Evolutionary conservation across 1,140 invertebrate genomes (phyloP), one percentile per base, ranked within the genome.

Genomic region (Magallana ariakensis): DNA sequence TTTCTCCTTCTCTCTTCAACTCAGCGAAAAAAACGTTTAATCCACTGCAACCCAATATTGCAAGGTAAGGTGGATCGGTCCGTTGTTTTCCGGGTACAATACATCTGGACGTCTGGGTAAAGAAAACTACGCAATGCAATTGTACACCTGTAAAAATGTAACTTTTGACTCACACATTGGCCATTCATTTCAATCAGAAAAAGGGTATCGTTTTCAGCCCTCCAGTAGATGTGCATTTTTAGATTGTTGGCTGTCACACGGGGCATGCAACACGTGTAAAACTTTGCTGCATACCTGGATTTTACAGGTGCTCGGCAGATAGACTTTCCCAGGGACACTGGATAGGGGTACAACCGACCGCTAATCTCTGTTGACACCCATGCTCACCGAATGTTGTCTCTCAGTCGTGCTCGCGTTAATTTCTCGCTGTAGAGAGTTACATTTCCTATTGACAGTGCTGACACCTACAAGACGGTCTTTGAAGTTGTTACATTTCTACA

Each of bases 51-150:
- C 22, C 66, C 33, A 46, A 75, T 75, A 75, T 26, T 75, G 26
- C 10, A 75, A 26, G 22, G 6, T 15, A 33, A 22, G 22, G 66
- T 75, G 22, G 4, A 26, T 13, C 9, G 15, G 9, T 75, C 13
- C 10, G 33, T 75, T 7, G 8, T 22, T 75, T 70, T 75, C 66
- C 66, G 66, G 66, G 66, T 75, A 75, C 66, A 75, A 75, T 26
- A 33, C 33, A 75, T 26, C 22, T 11, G 13, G 7, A 75, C 22
- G 66, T 75, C 66, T 75, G 66, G 66, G 66, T 11, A 75, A 33
- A 75, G 11, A 26, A 19, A 66, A 66, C 62, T 26, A 11, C 11
- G 66, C 66, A 75, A 46, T 75, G 22, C 66, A 75, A 26, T 26
- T 22, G 66, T 9, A 75, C 66, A 75, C 66, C 66, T 75, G 66